Conservation (phyloP, 2,113 vertebrate genomes). For the Clarias macrocephalus region DNA sequence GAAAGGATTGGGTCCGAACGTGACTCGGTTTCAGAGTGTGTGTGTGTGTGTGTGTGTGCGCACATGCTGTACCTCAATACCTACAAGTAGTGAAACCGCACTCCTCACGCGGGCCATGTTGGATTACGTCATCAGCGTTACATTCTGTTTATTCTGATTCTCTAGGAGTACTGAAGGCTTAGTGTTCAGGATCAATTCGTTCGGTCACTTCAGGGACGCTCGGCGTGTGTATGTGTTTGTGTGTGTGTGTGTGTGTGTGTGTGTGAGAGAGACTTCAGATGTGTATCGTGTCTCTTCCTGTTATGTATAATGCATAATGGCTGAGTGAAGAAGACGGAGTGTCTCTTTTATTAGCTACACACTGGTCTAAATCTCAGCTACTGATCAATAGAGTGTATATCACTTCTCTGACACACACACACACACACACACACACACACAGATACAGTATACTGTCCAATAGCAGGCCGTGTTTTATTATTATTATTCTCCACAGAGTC, state of each 20-base stretch:
- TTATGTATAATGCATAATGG: slow-evolving; percentile 32
- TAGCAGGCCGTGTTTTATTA: slow-evolving; percentile 50
- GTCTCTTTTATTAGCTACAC: slow-evolving; percentile 49
- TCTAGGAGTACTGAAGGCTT: background rate
- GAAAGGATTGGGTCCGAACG: no score
- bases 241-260: slow-evolving; percentile 37
- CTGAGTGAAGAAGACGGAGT: slow-evolving; percentile 42
- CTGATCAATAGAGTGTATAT: slow-evolving; percentile 46
- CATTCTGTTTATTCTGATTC: background rate
- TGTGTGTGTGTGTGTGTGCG: no score
- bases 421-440: slow-evolving; percentile 48
- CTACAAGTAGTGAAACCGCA: no score
- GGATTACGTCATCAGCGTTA: background rate
- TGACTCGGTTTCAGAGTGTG: no score
- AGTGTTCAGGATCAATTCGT: background rate
- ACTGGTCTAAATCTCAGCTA: slow-evolving; percentile 40
- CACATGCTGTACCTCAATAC: no score
- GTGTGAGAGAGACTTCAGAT: slow-evolving; percentile 50
- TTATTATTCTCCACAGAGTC: slow-evolving; percentile 80
- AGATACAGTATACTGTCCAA: slow-evolving; percentile 37
- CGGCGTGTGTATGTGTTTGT: background rate
- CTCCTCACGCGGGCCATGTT: background rate
- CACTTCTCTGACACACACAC: slow-evolving; percentile 16
- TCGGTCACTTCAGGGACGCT: background rate
- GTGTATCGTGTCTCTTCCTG: slow-evolving; percentile 33